A percentile compares a stretch with the other conserved stretches of the same genome.
phyloP scores from a whole-genome alignment of 2,797 vertebrate species.

The Naso thynnoides region DNA sequence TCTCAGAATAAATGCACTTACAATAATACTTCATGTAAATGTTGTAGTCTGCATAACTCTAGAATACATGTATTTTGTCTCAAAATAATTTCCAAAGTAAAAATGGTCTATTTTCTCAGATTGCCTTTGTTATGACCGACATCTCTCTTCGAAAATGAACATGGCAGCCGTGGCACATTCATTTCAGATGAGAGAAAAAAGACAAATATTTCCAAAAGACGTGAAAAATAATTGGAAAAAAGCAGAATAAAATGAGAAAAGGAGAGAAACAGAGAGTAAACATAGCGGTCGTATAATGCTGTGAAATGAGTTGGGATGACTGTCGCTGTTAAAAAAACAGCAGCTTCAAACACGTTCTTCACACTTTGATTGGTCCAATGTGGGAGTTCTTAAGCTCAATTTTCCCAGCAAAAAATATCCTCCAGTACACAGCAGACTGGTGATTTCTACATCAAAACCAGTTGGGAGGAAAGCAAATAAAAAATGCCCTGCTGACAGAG shows the following conservation, averaged over 20 bases:
- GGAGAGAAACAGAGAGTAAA: constrained; percentile 27
- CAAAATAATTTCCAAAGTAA: not conserved
- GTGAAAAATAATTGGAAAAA: constrained; percentile 6
- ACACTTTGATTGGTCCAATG: constrained; percentile 72
- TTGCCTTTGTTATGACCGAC: not conserved
- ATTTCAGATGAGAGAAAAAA: not conserved
- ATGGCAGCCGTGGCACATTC: not conserved
- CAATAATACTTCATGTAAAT: not conserved
- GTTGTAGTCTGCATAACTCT: not conserved
- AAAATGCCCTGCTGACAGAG: constrained; percentile 39
- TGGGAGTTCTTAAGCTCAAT: constrained; percentile 66
- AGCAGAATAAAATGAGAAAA: not conserved
- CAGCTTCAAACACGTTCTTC: constrained; percentile 67
- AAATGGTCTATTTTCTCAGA: not conserved
- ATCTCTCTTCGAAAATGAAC: constrained; percentile 3
- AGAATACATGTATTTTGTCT: not conserved
- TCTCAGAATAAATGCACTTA: not conserved
- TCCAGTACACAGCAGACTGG: constrained; percentile 47
- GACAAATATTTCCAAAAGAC: constrained; percentile 18
- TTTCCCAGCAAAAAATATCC: constrained; percentile 44
- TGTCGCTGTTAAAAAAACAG: constrained; percentile 39
- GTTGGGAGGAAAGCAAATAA: constrained; percentile 42
- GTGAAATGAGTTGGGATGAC: constrained; percentile 68
- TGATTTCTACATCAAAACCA: constrained; percentile 69
- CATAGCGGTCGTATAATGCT: constrained; percentile 37